Conservation (phyloP, 2,888 invertebrate species). For the Thera obeliscata region DNA sequence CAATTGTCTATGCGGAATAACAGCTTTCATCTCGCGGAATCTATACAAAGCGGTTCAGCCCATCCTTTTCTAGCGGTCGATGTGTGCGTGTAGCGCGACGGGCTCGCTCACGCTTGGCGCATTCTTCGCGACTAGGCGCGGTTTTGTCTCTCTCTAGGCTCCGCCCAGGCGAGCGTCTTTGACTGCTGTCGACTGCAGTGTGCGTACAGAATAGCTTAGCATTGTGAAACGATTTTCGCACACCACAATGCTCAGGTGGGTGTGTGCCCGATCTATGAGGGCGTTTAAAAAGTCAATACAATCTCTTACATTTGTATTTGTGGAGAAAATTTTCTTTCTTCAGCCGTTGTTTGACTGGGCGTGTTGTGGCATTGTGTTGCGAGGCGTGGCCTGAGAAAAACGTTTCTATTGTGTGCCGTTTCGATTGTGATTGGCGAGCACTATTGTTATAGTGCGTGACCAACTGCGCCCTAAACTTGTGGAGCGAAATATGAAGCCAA, state of each 20-base stretch:
- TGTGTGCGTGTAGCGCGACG: slow-evolving; percentile 70
- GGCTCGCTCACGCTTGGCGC: slow-evolving; percentile 65
- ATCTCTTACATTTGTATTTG: slow-evolving; percentile 78
- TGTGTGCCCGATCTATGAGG: slow-evolving; percentile 77
- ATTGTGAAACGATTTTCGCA: slow-evolving; percentile 77
- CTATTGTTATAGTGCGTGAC: slow-evolving; percentile 59
- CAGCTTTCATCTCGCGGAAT: slow-evolving; percentile 76
- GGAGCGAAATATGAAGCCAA: slow-evolving; percentile 43
- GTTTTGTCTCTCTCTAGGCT: slow-evolving; percentile 75
- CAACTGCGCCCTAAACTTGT: slow-evolving; percentile 37
- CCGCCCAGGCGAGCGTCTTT: slow-evolving; percentile 76
- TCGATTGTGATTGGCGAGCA: slow-evolving; percentile 73
- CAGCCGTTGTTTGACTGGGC: slow-evolving; percentile 71
- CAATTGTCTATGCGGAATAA: slow-evolving; percentile 82
- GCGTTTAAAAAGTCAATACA: slow-evolving; percentile 84
- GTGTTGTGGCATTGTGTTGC: slow-evolving; percentile 70
- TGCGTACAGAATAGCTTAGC: slow-evolving; percentile 72
- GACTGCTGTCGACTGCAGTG: slow-evolving; percentile 64
- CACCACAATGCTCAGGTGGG: slow-evolving; percentile 81
- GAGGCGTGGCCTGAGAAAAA: slow-evolving; percentile 78
- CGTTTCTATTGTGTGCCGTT: slow-evolving; percentile 73
- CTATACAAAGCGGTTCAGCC: slow-evolving; percentile 80
- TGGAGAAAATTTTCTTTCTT: slow-evolving; percentile 81
- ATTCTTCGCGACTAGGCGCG: slow-evolving; percentile 64
- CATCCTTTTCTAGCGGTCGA: slow-evolving; percentile 79